Evolutionary conservation across 92 coral and sea anemone genomes (phyloP), one percentile per base, ranked within the genome.

Genomic region (Parazoanthus swiftii): DNA sequence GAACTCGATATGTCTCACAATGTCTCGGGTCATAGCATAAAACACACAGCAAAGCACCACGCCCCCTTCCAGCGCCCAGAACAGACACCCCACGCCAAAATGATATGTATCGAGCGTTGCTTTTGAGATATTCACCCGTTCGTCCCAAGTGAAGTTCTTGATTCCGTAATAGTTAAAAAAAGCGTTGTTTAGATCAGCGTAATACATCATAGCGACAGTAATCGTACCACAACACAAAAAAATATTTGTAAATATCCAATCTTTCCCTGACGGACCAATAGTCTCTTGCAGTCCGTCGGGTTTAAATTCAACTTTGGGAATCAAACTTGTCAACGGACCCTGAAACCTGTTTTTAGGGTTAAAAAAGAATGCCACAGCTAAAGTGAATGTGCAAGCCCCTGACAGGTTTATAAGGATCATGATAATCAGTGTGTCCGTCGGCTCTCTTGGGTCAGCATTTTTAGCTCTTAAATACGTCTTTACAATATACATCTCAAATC

Each of bases 21-120:
- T 93, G 80, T 91, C 89, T 76, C 89, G 91, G 50, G 92, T 86
- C 35, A 85, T 85, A 43, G 87, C 82, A 44, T 74, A 93, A 85
- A 93, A 93, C 65, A 85, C 74, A 56, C 95, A 91, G 33, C 93
- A 93, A 35, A 90, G 77, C 3, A 87, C 92, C 9, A 89, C 93
- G 0, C 85, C 88, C 26, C 93, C 85, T 21, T 86, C 43, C 66
- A 91, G 85, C 0, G 93, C 95, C 88, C 91, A 91, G 90, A 85
- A 89, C 0, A 91, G 91, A 18, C 79, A 33, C 0, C 79, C 89
- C 25, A 91, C 85, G 3, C 81, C 70, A 3, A 80, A 56, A 56
- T 77, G 80, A 75, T 91, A 93, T 38, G 88, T 48, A 43, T 36
- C 39, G 46, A 59, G 78, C 51, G 85, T 39, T 81, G 76, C 35